Base-by-base conservation (phyloP, 2,797 vertebrate species). In the Hippocampus kuda region DNA sequence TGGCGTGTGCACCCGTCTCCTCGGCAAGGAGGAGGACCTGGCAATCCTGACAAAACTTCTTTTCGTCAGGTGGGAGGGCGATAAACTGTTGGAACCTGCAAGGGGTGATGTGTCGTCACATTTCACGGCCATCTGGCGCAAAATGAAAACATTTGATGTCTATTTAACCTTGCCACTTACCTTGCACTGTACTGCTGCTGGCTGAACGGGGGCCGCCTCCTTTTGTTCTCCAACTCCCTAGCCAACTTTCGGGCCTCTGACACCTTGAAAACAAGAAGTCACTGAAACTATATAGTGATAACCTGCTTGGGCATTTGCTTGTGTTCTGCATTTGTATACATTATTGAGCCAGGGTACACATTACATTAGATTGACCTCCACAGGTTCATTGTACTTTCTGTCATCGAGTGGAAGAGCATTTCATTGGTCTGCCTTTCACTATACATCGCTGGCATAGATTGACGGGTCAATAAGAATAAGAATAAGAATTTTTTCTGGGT, bases 41-140 rank as follows among this genome's bases (percentile, higher is more conserved):
- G 77, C 95, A 98, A 18, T 92, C 90, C 75, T 85, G 84, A 74
- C 96, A 99, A 86, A 99, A 95, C 66, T 78, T 92, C 75, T 90
- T 93, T 76, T 94, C 79, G 0, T 89, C 73, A 65, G 87, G 53
- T 0, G 90, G 89, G 65, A 96, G 83, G 11, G 85, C 66, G 30
- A 87, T 30, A 67, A 95, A 94, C 75, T 85, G 87, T 64, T 83
- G 81, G 67, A 92, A 93, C 87, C 97, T 99, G 88, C 16, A 79
- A 73, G n/a, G 30, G 59, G 30, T 34, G 27, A 18, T 5, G 15
- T 1, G 24, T 18, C 1, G 8, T 61, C 13, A 30, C 26, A 22
- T 38, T 34, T 34, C 16, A 8, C 59, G 2, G 15, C 59, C 27
- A 3, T 13, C 13, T 7, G n/a, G 22, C n/a, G 22, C 49, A 22